Conservation (phyloP, 2,797 vertebrate species). For the Tangara arthus region DNA sequence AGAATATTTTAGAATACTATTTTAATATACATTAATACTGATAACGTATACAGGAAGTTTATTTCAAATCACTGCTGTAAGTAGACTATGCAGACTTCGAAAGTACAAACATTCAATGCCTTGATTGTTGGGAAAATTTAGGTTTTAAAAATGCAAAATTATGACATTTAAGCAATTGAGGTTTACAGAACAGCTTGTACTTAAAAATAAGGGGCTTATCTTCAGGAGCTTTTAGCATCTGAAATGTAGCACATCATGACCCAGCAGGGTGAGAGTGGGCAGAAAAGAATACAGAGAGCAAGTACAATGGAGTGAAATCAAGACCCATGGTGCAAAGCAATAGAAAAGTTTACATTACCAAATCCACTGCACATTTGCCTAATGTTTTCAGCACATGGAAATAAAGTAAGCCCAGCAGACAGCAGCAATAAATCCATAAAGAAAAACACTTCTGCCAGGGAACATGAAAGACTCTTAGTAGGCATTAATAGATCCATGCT, state of each 20-base stretch:
- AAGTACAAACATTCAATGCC: neutral
- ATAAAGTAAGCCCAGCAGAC: neutral
- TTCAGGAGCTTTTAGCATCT: neutral
- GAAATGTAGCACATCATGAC: slow-evolving; percentile 36
- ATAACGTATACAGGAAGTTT: neutral
- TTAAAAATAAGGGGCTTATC: neutral
- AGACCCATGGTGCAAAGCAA: neutral
- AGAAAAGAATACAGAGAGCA: neutral
- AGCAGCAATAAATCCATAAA: slow-evolving; percentile 16
- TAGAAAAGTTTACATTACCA: slow-evolving; percentile 40
- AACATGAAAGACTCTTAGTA: slow-evolving; percentile 1
- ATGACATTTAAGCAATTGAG: neutral
- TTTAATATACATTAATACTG: neutral
- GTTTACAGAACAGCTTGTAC: slow-evolving; percentile 17
- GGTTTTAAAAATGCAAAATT: neutral
- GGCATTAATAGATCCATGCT: neutral
- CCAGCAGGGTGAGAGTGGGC: slow-evolving; percentile 15
- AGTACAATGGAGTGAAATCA: slow-evolving; percentile 14
- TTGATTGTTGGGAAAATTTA: neutral
- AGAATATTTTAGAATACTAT: neutral
- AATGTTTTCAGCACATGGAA: slow-evolving; percentile 10
- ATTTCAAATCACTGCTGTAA: neutral
- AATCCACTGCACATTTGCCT: slow-evolving; percentile 19
- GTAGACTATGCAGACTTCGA: neutral
- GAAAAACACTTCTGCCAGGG: neutral